Percentiles rank a stretch among this genome's conserved stretches.
phyloP scores from a whole-genome alignment of 2,797 vertebrate species.

The Enteromius mattozi region DNA sequence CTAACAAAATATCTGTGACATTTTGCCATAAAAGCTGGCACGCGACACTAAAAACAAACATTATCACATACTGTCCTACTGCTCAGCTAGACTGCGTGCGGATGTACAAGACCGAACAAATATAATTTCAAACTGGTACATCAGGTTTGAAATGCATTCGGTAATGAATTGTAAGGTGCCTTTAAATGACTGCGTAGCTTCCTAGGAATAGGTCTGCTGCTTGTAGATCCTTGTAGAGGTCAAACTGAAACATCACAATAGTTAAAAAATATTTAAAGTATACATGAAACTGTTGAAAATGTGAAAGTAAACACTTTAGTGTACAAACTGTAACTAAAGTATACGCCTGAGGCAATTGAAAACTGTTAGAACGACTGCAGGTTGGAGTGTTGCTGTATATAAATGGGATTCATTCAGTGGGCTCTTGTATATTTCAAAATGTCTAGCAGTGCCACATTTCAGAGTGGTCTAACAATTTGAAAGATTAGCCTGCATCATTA shows the following conservation, averaged over 20 bases:
- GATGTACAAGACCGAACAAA: conserved; percentile 8
- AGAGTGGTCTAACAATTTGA: not conserved
- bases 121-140: not conserved
- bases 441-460: not conserved
- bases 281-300: not conserved
- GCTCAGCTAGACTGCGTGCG: not conserved
- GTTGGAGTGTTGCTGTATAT: not conserved
- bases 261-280: not conserved
- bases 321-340: not conserved
- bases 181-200: not conserved
- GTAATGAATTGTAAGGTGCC: not conserved
- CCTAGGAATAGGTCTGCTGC: not conserved
- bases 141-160: not conserved
- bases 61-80: not conserved
- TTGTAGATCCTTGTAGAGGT: not conserved
- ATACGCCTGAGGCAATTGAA: not conserved
- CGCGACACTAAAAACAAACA: not conserved
- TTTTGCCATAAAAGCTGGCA: not conserved
- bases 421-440: not conserved
- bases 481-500: not conserved
- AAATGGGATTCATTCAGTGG: not conserved
- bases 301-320: not conserved
- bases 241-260: not conserved
- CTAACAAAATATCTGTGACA: not conserved
- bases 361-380: too few species aligned